These are phyloP conservation scores for Paramormyrops hopkinsi DNA, from an alignment of 2,797 vertebrate genomes.

Conservation along the genomic window DNA sequence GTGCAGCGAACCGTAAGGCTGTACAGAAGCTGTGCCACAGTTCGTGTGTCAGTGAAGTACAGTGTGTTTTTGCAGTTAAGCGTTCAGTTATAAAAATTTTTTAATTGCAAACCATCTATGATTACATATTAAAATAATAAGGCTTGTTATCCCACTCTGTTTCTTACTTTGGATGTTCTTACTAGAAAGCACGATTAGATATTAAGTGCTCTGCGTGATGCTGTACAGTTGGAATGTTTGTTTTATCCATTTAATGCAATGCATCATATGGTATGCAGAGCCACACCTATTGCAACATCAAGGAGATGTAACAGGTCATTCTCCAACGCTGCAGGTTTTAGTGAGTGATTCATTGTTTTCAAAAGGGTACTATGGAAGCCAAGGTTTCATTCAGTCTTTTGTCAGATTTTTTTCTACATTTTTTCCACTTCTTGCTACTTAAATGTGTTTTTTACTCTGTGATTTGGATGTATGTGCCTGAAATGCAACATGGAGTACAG, in stretches of 20 bases:
- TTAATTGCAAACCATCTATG: background rate
- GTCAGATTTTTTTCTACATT: background rate
- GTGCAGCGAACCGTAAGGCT: background rate
- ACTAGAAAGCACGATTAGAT: background rate
- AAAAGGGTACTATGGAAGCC: background rate
- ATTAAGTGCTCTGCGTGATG: background rate
- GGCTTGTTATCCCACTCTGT: background rate
- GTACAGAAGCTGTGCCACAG: background rate
- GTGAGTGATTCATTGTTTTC: background rate
- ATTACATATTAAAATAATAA: background rate
- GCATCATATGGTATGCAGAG: background rate
- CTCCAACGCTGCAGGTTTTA: background rate
- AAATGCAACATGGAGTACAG: background rate
- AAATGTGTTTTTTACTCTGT: background rate
- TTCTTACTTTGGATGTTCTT: background rate
- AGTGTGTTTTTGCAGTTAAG: background rate
- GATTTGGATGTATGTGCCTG: background rate
- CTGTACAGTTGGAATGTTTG: background rate
- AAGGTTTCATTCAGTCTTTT: background rate
- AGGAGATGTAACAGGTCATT: background rate
- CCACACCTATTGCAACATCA: background rate
- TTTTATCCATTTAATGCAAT: background rate
- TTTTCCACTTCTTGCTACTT: background rate
- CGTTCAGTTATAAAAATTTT: background rate
- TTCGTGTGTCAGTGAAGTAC: background rate